phyloP scores from a whole-genome alignment of 2,888 invertebrate species.

The Busseola fusca region DNA sequence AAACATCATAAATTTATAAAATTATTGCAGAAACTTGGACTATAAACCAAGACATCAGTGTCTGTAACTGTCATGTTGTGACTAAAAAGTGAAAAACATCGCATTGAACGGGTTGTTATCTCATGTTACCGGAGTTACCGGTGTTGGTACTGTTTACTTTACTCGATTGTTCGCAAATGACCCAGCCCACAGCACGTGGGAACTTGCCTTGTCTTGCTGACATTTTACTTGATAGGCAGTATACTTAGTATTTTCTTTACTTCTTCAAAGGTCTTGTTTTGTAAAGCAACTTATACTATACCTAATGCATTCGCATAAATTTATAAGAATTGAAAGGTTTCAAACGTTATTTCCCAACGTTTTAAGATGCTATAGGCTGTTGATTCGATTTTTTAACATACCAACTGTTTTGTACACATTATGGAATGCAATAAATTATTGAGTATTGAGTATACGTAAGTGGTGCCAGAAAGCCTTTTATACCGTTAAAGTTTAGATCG shows the following conservation, averaged over 20 bases:
- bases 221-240: not conserved
- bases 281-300: not conserved
- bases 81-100: slow-evolving; percentile 9
- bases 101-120: slow-evolving; percentile 7
- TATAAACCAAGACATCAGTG: not conserved
- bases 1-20: not conserved
- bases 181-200: not conserved
- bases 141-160: slow-evolving; percentile 23
- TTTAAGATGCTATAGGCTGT: no score
- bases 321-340: not conserved
- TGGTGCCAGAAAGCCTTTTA: no score
- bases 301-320: no score
- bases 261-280: not conserved
- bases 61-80: slow-evolving; percentile 5
- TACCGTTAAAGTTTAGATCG: no score
- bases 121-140: slow-evolving; percentile 3
- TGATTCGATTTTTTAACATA: no score
- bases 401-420: no score
- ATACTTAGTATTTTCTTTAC: not conserved
- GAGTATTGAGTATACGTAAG: no score
- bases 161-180: not conserved
- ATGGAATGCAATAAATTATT: no score
- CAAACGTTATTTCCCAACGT: not conserved
- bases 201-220: not conserved
- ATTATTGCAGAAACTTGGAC: not conserved